Evolutionary conservation across 2,797 vertebrate genomes (phyloP).

Genomic region (Menidia menidia): DNA sequence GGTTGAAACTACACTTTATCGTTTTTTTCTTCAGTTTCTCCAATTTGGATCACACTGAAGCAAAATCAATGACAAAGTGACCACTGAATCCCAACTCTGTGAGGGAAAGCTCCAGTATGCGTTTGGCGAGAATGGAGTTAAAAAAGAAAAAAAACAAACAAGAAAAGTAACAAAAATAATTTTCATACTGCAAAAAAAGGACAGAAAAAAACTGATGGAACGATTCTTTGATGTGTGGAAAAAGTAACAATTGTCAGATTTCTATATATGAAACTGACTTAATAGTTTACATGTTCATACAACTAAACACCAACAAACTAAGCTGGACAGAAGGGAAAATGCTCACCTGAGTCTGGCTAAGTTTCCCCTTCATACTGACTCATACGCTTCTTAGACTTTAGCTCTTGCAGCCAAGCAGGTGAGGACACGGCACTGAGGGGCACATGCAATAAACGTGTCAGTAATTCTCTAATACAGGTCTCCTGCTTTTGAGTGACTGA

Average conservation of each 20-base stretch:
- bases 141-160: neutral
- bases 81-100: no score
- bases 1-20: constrained; percentile 8
- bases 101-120: no score
- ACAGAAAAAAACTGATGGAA: no score
- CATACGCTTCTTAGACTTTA: constrained; percentile 91
- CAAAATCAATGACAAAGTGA: neutral
- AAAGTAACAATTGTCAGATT: no score
- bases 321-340: neutral
- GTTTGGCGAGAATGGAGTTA: neutral
- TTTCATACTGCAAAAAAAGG: no score
- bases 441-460: constrained; percentile 19
- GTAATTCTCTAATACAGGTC: neutral
- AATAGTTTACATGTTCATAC: neutral
- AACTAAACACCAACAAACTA: neutral
- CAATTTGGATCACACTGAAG: constrained; percentile 3
- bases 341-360: constrained; percentile 68
- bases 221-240: no score
- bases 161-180: no score
- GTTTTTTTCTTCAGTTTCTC: constrained; percentile 24
- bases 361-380: constrained; percentile 86
- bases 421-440: constrained; percentile 78
- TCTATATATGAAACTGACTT: neutral
- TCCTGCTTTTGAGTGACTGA: neutral
- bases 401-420: constrained; percentile 91